Evolutionary conservation across 2,888 invertebrate species (phyloP).

Genomic region (Keiferia lycopersicella): DNA sequence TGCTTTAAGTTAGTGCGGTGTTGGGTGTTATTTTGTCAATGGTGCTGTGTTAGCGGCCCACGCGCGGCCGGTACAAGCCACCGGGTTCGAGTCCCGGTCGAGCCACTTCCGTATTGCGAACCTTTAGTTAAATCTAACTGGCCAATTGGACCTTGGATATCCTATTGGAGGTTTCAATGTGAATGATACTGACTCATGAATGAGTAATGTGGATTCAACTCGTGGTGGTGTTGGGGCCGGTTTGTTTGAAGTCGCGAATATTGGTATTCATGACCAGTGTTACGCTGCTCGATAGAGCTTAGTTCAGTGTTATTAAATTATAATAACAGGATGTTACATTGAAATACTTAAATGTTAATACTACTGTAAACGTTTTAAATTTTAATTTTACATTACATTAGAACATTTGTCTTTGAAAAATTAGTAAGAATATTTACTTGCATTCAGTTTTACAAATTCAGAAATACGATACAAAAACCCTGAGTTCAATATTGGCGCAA

Average conservation of each 20-base stretch:
- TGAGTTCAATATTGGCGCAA: conserved; percentile 16
- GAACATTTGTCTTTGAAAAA: not conserved
- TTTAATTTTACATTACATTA: not conserved
- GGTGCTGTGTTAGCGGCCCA: conserved; percentile 59
- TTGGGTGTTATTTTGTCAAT: conserved; percentile 42
- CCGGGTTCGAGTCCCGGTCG: conserved; percentile 41
- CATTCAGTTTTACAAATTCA: not conserved
- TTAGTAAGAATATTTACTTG: not conserved
- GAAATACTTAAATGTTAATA: conserved; percentile 14
- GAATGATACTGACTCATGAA: conserved; percentile 24
- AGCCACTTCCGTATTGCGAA: conserved; percentile 50
- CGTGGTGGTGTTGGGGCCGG: not conserved
- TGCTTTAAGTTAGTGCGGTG: conserved; percentile 20
- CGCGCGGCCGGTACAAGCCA: conserved; percentile 60
- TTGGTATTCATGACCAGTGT: conserved; percentile 18
- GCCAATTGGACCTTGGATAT: conserved; percentile 24
- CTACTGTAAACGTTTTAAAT: not conserved
- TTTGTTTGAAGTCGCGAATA: conserved; percentile 19
- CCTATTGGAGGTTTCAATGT: conserved; percentile 26
- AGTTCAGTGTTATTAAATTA: conserved; percentile 18
- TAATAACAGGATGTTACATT: conserved; percentile 19
- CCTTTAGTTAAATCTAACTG: conserved; percentile 24
- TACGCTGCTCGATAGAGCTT: conserved; percentile 14
- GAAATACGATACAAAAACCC: conserved; percentile 4
- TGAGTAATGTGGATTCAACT: conserved; percentile 14